Evolutionary conservation across 2,888 invertebrate genomes (phyloP).

Genomic region (Nomada flava): DNA sequence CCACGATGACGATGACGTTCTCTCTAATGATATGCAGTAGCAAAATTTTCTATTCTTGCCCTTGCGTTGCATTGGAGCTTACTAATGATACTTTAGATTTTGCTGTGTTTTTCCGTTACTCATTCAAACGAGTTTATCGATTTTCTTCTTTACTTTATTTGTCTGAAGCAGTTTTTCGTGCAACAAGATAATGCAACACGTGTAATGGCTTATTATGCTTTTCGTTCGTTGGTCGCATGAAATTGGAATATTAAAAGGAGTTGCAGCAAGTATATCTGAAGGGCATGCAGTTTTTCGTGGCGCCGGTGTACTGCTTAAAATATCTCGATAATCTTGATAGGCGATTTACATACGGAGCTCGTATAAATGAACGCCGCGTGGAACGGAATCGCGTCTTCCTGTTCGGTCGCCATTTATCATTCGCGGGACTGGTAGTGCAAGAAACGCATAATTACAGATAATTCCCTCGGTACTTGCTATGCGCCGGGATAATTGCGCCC

Average conservation of each 20-base stretch:
- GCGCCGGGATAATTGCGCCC: slow-evolving; percentile 62
- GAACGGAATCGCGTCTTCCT: slow-evolving; percentile 52
- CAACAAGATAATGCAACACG: too few species aligned
- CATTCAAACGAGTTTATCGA: too few species aligned
- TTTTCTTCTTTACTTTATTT: too few species aligned
- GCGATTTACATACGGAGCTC: slow-evolving; percentile 41
- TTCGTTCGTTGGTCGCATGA: too few species aligned
- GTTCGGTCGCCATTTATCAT: slow-evolving; percentile 62
- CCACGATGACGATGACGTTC: slow-evolving; percentile 38
- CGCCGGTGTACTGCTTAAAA: background rate
- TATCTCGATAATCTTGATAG: slow-evolving; percentile 24
- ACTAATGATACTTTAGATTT: too few species aligned
- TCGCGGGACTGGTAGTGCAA: slow-evolving; percentile 47
- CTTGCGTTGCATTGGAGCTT: too few species aligned
- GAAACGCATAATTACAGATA: slow-evolving; percentile 68
- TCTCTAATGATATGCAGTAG: slow-evolving; percentile 47
- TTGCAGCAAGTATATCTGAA: too few species aligned
- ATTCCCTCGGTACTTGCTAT: slow-evolving; percentile 57
- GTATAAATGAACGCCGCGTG: slow-evolving; percentile 40
- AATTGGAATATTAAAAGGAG: too few species aligned
- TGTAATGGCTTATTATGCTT: too few species aligned
- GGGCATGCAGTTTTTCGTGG: background rate
- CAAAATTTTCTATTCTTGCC: background rate
- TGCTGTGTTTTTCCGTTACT: too few species aligned
- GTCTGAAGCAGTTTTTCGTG: too few species aligned